phyloP scores from a whole-genome alignment of 2,797 vertebrate species.

The Pseudochromis fuscus region DNA sequence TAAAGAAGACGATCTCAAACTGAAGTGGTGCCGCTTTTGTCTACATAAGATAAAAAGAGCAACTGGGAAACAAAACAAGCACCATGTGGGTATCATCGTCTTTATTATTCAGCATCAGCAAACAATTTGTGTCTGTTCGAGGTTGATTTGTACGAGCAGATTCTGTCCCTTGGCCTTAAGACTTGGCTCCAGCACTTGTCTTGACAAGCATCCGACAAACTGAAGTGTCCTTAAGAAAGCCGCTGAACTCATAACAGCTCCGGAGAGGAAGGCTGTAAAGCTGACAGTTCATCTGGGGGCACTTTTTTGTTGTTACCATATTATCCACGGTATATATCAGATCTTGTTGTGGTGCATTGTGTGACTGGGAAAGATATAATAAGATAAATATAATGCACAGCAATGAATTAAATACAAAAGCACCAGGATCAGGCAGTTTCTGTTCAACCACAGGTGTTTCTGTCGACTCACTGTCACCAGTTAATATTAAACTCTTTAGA shows the following conservation, averaged over 20 bases:
- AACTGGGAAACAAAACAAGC: background rate
- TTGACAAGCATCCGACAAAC: background rate
- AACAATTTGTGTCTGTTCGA: too few relatives aligned
- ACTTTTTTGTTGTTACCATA: background rate
- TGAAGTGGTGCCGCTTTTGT: background rate
- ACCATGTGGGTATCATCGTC: background rate
- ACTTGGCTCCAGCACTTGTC: background rate
- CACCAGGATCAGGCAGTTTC: background rate
- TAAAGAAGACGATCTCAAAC: background rate
- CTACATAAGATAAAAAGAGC: background rate
- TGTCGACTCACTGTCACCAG: background rate
- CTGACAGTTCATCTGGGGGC: background rate
- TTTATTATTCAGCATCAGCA: background rate
- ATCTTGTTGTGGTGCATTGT: background rate
- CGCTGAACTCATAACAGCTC: background rate
- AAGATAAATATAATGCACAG: too few relatives aligned
- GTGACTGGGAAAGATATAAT: background rate
- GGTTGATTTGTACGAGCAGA: too few relatives aligned
- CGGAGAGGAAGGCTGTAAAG: background rate
- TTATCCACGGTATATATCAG: background rate
- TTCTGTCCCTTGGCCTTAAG: background rate
- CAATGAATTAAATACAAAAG: background rate
- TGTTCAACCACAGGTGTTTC: background rate
- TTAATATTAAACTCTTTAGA: background rate
- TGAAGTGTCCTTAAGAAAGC: background rate